Conservation (phyloP, 2,113 vertebrate species). For the Myiopsitta monachus region DNA sequence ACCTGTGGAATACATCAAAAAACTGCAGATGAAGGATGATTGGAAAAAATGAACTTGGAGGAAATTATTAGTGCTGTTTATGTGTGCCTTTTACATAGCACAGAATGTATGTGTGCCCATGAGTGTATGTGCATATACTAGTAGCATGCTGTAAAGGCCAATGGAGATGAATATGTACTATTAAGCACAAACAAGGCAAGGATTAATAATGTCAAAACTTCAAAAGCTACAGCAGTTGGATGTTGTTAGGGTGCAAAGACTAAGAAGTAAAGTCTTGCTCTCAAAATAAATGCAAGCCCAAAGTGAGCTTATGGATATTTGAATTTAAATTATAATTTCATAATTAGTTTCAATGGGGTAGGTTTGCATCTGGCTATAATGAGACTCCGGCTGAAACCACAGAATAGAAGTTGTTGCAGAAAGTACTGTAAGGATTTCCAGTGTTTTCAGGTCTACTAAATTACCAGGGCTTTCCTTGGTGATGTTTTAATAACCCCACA, state of each 20-base stretch:
- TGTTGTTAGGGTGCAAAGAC: neutral
- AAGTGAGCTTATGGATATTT: neutral
- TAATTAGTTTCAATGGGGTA: neutral
- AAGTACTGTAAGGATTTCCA: neutral
- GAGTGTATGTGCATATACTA: neutral
- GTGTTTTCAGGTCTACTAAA: neutral
- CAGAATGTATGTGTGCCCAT: neutral
- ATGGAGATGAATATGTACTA: neutral
- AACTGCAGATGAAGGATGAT: neutral
- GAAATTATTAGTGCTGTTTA: neutral
- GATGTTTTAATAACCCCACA: neutral
- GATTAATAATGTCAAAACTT: neutral
- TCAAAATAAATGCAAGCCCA: neutral
- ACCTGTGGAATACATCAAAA: neutral
- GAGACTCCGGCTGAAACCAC: neutral
- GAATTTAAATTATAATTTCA: neutral
- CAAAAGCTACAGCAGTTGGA: neutral
- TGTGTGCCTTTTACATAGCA: neutral
- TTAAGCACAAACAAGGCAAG: neutral
- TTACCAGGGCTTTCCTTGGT: neutral
- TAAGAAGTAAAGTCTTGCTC: neutral
- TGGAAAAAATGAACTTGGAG: neutral
- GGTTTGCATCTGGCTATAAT: neutral
- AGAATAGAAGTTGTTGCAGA: neutral
- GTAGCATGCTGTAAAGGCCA: neutral